A percentile compares a stretch with the other conserved stretches of the same genome.
Conservation (phyloP, 1,140 invertebrate genomes). For the Macrocentrus cingulum region DNA sequence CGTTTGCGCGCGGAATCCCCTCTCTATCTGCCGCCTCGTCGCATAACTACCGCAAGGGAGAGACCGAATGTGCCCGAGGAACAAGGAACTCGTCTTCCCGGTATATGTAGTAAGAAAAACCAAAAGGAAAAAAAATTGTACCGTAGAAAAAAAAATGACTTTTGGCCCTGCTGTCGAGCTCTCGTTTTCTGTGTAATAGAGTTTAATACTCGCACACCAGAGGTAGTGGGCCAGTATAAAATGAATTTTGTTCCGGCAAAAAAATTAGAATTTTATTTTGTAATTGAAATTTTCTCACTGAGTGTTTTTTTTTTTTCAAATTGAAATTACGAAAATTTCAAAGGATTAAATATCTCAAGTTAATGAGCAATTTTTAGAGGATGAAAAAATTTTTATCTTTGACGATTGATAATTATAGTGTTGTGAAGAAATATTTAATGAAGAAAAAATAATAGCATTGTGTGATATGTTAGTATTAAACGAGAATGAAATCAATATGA, state of each 20-base stretch:
- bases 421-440: too few relatives aligned
- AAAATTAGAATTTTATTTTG: background rate
- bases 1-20: constrained; percentile 18
- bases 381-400: too few relatives aligned
- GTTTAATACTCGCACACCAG: constrained; percentile 1
- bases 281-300: too few relatives aligned
- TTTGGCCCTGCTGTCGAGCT: background rate
- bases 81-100: constrained; percentile 2
- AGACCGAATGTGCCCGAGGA: constrained; percentile 33
- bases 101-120: constrained; percentile 9
- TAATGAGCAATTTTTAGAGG: too few relatives aligned
- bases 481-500: too few relatives aligned
- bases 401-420: too few relatives aligned
- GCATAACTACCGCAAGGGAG: constrained; percentile 49
- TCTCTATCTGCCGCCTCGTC: constrained; percentile 30
- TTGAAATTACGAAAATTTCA: too few relatives aligned
- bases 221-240: background rate
- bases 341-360: too few relatives aligned
- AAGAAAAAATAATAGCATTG: too few relatives aligned
- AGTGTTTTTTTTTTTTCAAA: too few relatives aligned
- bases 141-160: background rate
- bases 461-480: too few relatives aligned
- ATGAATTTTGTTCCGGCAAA: background rate
- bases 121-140: background rate
- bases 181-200: background rate